Evolutionary conservation across 2,888 invertebrate species (phyloP), one percentile per base, ranked within the genome.

Genomic region (Polydrusus pterygomalis): DNA sequence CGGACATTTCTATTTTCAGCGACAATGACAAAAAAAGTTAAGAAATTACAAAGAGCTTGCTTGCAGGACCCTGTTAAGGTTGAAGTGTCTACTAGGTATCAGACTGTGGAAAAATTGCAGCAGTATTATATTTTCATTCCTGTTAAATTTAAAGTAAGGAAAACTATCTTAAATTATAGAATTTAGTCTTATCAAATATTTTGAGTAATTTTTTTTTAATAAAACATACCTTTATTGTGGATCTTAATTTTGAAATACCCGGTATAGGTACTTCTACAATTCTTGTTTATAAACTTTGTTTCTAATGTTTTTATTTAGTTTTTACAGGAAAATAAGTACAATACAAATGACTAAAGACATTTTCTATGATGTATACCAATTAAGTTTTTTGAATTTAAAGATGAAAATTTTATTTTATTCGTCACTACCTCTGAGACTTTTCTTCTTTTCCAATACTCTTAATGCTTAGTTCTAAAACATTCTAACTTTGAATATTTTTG

Each of bases 11-110:
- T 99, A 13, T 99, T 98, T 89, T 99, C 99, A 0, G 99, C 99
- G 0, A 99, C 99, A 0, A 99, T 99, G 99, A 99, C 99, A 0
- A 97, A 96, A 85, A 97, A 97, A 87, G 95, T 99, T 0, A 95
- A 96, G 82, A 99, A 99, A 86, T 88, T 99, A 34, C 98, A 99
- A 87, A 90, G 99, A 47, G 99, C 99, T 0, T 98, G 97, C 0
- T 88, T 99, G 7, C 92, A 92, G 81, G 95, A 99, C 87, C 99
- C 99, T 0, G 97, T 97, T 0, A 97, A 96, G 88, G 96, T 99
- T 0, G 98, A 99, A 87, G 97, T 96, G 3, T 97, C 97, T 0
- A 96, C 95, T 0, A 98, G 99, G 86, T 99, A 98, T 87, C 97
- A 99, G 88, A 99, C 99, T 0, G 99, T 99, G 0, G 98, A 98